Base-by-base conservation (phyloP, 2,888 invertebrate species). In the Nomada ferruginata region DNA sequence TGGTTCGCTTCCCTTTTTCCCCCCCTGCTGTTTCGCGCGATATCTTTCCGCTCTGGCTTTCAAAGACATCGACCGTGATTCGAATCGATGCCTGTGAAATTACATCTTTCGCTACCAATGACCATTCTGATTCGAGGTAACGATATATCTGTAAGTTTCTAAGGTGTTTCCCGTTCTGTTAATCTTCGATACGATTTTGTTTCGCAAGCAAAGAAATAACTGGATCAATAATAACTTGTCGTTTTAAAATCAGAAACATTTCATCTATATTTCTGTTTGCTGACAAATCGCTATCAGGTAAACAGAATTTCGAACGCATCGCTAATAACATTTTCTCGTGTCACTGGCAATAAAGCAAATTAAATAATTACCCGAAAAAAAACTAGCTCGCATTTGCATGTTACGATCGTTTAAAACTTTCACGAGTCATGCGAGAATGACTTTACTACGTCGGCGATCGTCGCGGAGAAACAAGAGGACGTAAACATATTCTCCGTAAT, bases 11-110 rank as follows among this genome's bases (percentile, higher is more conserved):
- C 71, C 53, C 71, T 59, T 63, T 68, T 7, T 7, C 1, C 36
- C 7, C 36, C 70, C 52, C 77, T n/a, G 57, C 69, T 70, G 66
- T 76, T 61, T 69, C 53, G 52, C 64, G 65, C 76, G 65, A 64
- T 61, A 71, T 66, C 29, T 50, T 64, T 7, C 57, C 65, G 2
- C 68, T 61, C 59, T 65, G 20, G 53, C 72, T 82, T 75, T 70
- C 79, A 78, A 77, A 65, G 63, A 73, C 68, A 65, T 57, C 59
- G 68, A 71, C 68, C 18, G 76, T 64, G 65, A 86, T 81, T 84
- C 61, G 71, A 65, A 71, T 79, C 55, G 76, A 72, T 70, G 57
- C 61, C 10, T n/a, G 9, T 42, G 63, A 79, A 84, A 82, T 76
- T 79, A 74, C 79, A 68, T 36, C 73, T 71, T 74, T 52, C 4